Percentiles rank a stretch among this genome's conserved stretches.
These are phyloP conservation scores for Cochlearius cochlearius DNA, from an alignment of 2,113 vertebrate species.

Conservation along the genomic window DNA sequence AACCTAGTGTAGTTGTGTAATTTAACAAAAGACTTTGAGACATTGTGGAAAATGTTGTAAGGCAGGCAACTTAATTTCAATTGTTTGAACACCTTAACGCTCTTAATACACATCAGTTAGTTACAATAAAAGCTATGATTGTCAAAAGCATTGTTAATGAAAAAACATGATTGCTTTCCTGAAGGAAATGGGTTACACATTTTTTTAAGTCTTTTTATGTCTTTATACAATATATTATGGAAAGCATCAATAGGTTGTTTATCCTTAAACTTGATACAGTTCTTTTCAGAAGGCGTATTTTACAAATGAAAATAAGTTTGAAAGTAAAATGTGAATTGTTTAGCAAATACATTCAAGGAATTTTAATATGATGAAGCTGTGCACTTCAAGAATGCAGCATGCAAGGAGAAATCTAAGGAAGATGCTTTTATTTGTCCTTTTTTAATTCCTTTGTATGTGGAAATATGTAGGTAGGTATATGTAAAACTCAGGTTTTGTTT, in stretches of 20 bases:
- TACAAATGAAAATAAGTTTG: neutral
- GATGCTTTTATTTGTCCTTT: neutral
- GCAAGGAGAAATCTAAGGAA: neutral
- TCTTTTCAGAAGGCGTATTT: neutral
- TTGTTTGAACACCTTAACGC: conserved; percentile 67
- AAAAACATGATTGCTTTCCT: neutral
- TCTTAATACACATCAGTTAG: conserved; percentile 51
- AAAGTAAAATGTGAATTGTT: neutral
- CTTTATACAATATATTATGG: neutral
- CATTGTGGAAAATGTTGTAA: conserved; percentile 70
- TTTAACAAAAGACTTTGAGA: conserved; percentile 66
- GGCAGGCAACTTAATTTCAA: conserved; percentile 77
- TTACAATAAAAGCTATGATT: conserved; percentile 32
- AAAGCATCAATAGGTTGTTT: neutral
- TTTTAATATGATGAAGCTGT: neutral
- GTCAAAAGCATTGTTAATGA: conserved; percentile 23
- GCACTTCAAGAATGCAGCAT: neutral
- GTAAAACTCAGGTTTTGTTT: neutral
- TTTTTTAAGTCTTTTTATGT: neutral
- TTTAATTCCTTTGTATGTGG: neutral
- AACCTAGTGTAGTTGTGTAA: conserved; percentile 26
- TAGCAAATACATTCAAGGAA: neutral
- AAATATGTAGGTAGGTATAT: neutral
- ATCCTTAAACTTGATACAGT: neutral
- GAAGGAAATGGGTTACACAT: neutral